Conservation (phyloP, 2,888 invertebrate species). For the Euzophera pinguis region DNA sequence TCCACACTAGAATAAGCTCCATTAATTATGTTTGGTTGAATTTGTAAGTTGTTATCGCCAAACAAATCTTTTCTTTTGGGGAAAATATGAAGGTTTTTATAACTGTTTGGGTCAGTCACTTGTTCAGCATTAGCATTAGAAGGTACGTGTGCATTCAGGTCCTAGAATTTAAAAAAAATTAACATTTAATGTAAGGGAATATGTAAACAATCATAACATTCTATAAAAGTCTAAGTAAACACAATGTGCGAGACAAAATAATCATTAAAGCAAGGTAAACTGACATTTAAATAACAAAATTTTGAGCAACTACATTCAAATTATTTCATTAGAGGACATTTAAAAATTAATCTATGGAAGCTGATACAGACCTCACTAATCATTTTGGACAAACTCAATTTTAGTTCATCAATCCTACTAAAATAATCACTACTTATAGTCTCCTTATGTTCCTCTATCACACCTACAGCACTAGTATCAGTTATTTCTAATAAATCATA, state of each 20-base stretch:
- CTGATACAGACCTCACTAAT: constrained; percentile 40
- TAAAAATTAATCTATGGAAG: too few relatives aligned
- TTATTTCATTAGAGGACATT: too few relatives aligned
- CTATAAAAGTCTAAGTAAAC: too few relatives aligned
- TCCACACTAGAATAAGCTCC: constrained; percentile 82
- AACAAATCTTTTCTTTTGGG: constrained; percentile 78
- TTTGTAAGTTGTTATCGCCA: constrained; percentile 50
- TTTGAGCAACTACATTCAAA: too few relatives aligned
- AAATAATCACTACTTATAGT: constrained; percentile 69
- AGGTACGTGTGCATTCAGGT: neutral
- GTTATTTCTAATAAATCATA: constrained; percentile 47
- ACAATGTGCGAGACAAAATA: too few relatives aligned
- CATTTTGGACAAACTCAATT: constrained; percentile 31
- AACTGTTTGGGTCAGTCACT: constrained; percentile 31
- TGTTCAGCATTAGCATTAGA: constrained; percentile 8
- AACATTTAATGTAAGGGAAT: neutral
- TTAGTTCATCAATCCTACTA: constrained; percentile 38
- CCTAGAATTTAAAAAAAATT: constrained; percentile 16
- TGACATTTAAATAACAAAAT: neutral
- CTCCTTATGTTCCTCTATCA: constrained; percentile 55
- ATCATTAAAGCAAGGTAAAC: neutral
- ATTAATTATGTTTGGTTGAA: constrained; percentile 76
- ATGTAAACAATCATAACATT: too few relatives aligned
- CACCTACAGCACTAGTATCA: constrained; percentile 52
- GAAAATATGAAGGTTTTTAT: constrained; percentile 55